Base-by-base conservation (phyloP, 2,888 invertebrate species). In the Tipula confusa region DNA sequence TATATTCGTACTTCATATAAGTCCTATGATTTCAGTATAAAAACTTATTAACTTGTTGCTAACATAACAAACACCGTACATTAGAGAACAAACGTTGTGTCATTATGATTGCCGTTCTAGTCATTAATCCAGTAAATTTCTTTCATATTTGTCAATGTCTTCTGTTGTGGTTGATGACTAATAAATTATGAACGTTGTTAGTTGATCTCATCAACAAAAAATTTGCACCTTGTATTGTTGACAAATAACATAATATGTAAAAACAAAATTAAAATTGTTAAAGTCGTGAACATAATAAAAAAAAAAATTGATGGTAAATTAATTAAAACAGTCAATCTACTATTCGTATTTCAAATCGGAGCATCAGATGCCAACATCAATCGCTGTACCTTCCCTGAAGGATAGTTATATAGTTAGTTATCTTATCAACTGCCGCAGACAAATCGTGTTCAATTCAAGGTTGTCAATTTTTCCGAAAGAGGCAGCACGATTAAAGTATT, bases 151-250 rank as follows among this genome's bases (percentile, higher is more conserved):
- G 18, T 31, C 43, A 43, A 15, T n/a, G n/a, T 43, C 13, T 43
- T 11, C 5, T 64, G 43, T 43, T 24, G 24, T 24, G 1, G 24
- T 64, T 15, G 3, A 2, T 64, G 64, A 64, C 64, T 64, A 64
- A 64, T 64, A 64, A 64, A 9, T 24, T 24, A 24, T 24, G 64
- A 64, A 64, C 9, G 64, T 9, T 43, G 43, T 43, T 5, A 36
- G 64, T 64, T 64, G 64, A 64, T 64, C 11, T 64, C 64, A 64
- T 24, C 64, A 64, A 64, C 64, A 9, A 64, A n/a, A 24, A 64
- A 64, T 64, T 64, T 64, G 64, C 64, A 64, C 64, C 64, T 64
- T 64, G n/a, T 43, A n/a, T 64, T 64, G 24, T 64, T 48, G 15
- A 48, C 48, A 64, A 64, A 64, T 24, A 24, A 43, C 43, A 43